phyloP scores from a whole-genome alignment of 1,140 invertebrate genomes.

The Palaemon carinicauda region DNA sequence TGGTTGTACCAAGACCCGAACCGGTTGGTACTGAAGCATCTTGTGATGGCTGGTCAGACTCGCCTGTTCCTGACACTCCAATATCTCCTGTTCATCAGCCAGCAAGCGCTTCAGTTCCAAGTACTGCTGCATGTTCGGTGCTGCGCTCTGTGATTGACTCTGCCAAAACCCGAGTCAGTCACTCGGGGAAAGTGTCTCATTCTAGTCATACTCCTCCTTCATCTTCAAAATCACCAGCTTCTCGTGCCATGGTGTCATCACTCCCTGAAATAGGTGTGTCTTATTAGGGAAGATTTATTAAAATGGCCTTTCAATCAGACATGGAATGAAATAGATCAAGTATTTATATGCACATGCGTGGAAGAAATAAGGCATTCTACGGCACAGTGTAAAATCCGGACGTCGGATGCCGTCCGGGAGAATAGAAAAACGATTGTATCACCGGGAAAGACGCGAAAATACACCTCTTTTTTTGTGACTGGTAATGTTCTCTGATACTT shows the following conservation, averaged over 20 bases:
- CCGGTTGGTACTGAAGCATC: neutral
- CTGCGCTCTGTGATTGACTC: neutral
- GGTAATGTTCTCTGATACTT: no score
- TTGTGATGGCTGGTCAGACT: neutral
- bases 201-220: slow-evolving; percentile 10
- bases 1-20: slow-evolving; percentile 10
- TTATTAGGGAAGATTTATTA: no score
- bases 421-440: no score
- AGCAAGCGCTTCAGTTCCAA: neutral
- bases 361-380: no score
- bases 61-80: neutral
- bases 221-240: neutral
- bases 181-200: neutral
- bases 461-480: no score
- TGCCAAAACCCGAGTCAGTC: neutral
- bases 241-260: neutral
- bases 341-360: no score
- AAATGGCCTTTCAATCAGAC: no score
- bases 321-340: no score
- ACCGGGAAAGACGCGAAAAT: no score
- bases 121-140: neutral
- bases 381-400: no score
- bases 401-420: no score
- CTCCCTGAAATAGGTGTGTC: neutral
- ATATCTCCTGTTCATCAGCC: slow-evolving; percentile 17